These are phyloP conservation scores for Cactoblastis cactorum DNA, from an alignment of 2,888 invertebrate species.

Conservation along the genomic window DNA sequence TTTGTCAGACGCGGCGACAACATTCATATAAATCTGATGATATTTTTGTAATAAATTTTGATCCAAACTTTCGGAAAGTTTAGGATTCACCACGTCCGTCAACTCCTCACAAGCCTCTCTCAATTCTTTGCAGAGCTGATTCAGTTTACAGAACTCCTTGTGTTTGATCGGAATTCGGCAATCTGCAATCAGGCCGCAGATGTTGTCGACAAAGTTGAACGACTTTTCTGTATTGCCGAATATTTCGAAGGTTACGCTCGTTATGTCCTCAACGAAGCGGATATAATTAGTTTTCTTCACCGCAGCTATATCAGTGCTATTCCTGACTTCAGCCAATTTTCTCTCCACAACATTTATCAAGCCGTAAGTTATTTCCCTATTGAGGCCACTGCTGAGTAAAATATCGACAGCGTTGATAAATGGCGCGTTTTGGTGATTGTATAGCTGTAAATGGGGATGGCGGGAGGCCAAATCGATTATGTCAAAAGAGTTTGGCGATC, in stretches of 20 bases:
- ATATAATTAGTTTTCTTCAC: slow-evolving; percentile 72
- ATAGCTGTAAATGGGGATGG: slow-evolving; percentile 69
- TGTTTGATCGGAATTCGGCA: slow-evolving; percentile 71
- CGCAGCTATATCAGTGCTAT: slow-evolving; percentile 58
- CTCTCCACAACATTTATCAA: slow-evolving; percentile 72
- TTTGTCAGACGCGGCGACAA: slow-evolving; percentile 68
- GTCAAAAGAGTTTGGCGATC: slow-evolving; percentile 70
- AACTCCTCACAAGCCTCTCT: slow-evolving; percentile 73
- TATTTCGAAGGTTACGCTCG: slow-evolving; percentile 71
- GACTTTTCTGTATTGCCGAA: slow-evolving; percentile 70
- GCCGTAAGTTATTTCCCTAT: slow-evolving; percentile 72
- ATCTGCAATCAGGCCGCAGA: slow-evolving; percentile 63
- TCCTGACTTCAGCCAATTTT: slow-evolving; percentile 69
- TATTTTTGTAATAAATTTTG: slow-evolving; percentile 59
- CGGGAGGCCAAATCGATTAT: slow-evolving; percentile 65
- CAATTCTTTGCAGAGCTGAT: slow-evolving; percentile 67
- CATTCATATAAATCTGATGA: slow-evolving; percentile 74
- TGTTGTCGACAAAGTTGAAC: slow-evolving; percentile 63
- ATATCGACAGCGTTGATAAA: slow-evolving; percentile 74
- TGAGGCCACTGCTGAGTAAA: slow-evolving; percentile 67
- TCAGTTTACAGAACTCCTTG: slow-evolving; percentile 71
- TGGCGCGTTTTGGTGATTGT: slow-evolving; percentile 70
- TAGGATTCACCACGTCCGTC: slow-evolving; percentile 46
- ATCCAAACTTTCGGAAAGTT: slow-evolving; percentile 40
- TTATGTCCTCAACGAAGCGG: slow-evolving; percentile 69